Percentiles rank a stretch among this genome's conserved stretches.
phyloP scores from a whole-genome alignment of 2,113 vertebrate species.

The Trinectes maculatus region DNA sequence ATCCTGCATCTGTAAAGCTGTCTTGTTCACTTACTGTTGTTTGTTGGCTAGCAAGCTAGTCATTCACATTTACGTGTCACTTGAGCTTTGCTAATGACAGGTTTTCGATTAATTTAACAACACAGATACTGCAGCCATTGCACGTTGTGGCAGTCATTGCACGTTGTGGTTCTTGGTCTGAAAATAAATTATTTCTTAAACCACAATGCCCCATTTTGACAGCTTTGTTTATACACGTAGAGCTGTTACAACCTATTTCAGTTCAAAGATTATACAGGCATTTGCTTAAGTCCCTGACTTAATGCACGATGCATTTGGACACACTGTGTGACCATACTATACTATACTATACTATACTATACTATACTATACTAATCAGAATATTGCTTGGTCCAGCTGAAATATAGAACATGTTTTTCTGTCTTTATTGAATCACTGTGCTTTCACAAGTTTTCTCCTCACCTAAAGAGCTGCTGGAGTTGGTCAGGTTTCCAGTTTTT shows the following conservation, averaged over 20 bases:
- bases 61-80: neutral
- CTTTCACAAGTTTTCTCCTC: conserved; percentile 33
- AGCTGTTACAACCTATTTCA: neutral
- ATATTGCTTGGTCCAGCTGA: no score
- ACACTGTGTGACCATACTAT: no score
- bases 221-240: neutral
- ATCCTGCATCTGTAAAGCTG: neutral
- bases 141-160: neutral
- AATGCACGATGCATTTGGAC: no score
- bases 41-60: neutral
- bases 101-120: neutral
- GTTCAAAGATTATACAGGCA: no score
- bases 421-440: conserved; percentile 50
- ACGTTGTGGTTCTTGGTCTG: neutral
- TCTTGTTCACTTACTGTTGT: neutral
- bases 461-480: conserved; percentile 65
- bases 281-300: no score
- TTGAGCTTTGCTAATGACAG: neutral
- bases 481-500: conserved; percentile 67
- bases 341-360: no score
- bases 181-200: neutral
- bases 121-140: neutral
- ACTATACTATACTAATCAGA: no score
- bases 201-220: neutral
- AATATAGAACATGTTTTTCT: no score